Evolutionary conservation across 2,888 invertebrate species (phyloP), one percentile per base, ranked within the genome.

Genomic region (Taphrorychus bicolor): DNA sequence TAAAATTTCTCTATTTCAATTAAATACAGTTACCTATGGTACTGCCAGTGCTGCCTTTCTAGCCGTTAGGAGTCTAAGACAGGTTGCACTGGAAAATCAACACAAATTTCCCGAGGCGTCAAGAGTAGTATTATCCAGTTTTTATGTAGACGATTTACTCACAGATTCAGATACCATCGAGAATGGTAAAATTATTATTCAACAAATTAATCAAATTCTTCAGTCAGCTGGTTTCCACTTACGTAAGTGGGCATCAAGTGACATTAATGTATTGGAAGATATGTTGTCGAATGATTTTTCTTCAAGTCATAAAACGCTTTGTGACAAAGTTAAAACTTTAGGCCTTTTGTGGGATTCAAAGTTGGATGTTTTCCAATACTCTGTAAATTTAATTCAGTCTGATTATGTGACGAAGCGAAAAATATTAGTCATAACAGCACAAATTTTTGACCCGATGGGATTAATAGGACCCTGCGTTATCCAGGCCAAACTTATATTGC

Each of bases 371-470:
- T 32, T 32, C 11, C 32, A 11, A 5, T 32, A 32, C 11, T 32
- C 32, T 11, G 32, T 32, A 7, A 11, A 7, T 32, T 7, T 32
- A 7, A 32, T 7, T 32, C 7, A 32, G 11, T 11, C 5, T 32
- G 11, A 7, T 32, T 32, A 5, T 32, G 11, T 7, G 32, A 51
- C 17, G 5, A 51, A 51, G n/a, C 17, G 52, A 9, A 18, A 17
- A 7, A 51, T 51, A 0, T 17, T 51, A 7, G 9, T 7, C 7
- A 14, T 51, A 9, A 51, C 19, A 5, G n/a, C 17, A 9, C 9
- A 51, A 51, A 51, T 51, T 11, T 51, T 14, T n/a, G 52, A 51
- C 52, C 16, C 19, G 16, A 5, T 51, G n/a, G 52, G 52, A 5
- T 7, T 19, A 9, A 17, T 51, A 18, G 9, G 14, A 11, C 52